These are phyloP conservation scores for Diadophis punctatus DNA, from an alignment of 2,113 vertebrate species.

Conservation along the genomic window DNA sequence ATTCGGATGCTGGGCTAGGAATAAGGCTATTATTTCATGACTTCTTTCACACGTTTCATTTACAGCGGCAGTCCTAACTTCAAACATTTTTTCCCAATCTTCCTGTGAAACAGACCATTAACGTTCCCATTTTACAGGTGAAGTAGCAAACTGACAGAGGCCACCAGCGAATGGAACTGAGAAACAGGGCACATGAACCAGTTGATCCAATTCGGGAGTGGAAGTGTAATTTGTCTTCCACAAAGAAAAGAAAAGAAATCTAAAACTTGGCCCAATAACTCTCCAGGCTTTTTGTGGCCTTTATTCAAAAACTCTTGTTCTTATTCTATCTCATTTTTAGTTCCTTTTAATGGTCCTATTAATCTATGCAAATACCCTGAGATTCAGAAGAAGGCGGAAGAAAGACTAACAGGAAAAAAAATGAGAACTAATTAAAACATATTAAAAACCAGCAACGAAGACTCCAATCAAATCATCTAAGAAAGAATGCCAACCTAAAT, in stretches of 20 bases:
- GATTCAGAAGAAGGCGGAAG: not conserved
- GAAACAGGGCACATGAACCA: not conserved
- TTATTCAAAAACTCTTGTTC: not conserved
- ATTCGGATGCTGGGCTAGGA: not conserved
- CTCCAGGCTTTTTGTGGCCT: not conserved
- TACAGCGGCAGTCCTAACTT: not conserved
- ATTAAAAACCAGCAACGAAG: not conserved
- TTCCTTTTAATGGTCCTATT: not conserved
- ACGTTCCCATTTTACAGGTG: not conserved
- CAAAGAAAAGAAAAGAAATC: not conserved
- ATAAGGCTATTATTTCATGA: not conserved
- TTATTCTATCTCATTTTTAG: not conserved
- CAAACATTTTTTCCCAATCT: not conserved
- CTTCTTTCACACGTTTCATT: not conserved
- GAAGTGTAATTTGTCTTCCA: not conserved
- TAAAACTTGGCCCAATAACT: not conserved
- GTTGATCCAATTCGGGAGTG: not conserved
- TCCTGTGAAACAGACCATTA: not conserved
- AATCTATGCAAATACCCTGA: not conserved
- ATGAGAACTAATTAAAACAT: not conserved
- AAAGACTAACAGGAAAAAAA: not conserved
- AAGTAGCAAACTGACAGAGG: not conserved
- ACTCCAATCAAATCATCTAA: not conserved
- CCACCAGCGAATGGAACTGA: not conserved
- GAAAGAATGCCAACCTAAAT: not conserved